Conservation (phyloP, 2,797 vertebrate species). For the Periophthalmus magnuspinnatus region DNA sequence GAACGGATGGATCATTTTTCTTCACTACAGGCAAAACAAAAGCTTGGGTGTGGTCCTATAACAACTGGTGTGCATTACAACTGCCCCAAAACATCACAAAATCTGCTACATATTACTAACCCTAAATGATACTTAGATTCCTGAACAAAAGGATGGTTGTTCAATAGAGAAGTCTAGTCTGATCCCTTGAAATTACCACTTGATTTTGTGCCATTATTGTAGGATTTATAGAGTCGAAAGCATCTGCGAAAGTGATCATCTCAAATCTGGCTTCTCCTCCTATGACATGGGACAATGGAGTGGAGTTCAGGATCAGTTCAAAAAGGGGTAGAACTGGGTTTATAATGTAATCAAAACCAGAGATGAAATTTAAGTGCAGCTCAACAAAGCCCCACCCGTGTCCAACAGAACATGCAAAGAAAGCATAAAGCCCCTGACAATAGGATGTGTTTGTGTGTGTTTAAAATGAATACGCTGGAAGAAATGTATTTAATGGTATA, state of each 20-base stretch:
- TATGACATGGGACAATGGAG: constrained; percentile 27
- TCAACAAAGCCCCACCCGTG: constrained; percentile 3
- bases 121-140: neutral
- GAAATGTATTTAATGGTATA: no score
- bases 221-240: constrained; percentile 22
- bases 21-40: constrained; percentile 20
- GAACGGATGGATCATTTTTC: constrained; percentile 38
- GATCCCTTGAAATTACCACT: constrained; percentile 10
- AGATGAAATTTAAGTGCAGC: neutral
- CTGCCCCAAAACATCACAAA: constrained; percentile 6
- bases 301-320: constrained; percentile 19
- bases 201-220: constrained; percentile 23
- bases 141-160: neutral
- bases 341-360: constrained; percentile 15
- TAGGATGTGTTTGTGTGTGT: neutral
- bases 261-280: constrained; percentile 29
- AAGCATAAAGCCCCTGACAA: constrained; percentile 1
- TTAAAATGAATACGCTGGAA: no score
- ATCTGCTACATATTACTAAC: neutral
- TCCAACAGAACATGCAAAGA: constrained; percentile 11
- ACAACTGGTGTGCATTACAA: neutral
- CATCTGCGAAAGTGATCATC: constrained; percentile 52
- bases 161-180: constrained; percentile 14
- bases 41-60: constrained; percentile 22
- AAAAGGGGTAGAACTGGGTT: constrained; percentile 5